Evolutionary conservation across 2,113 vertebrate genomes (phyloP), one percentile per base, ranked within the genome.

Genomic region (Lethenteron reissneri): DNA sequence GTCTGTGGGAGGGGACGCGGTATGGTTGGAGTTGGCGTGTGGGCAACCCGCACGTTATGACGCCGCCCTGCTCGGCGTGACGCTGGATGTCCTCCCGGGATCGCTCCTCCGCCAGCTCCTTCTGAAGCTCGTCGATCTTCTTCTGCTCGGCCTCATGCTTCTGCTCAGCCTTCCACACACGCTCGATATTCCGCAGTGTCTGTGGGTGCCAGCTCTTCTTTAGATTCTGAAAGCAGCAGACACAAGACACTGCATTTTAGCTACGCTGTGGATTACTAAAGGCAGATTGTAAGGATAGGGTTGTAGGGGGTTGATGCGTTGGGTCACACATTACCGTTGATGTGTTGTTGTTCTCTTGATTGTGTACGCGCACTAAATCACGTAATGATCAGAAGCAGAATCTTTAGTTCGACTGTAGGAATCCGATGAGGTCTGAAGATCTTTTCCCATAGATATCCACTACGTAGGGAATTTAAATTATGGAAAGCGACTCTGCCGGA

Each of bases 161-260:
- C 83, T 97, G 94, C 76, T 97, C 94, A 0, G 90, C 94, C 76
- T 97, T 97, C 94, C 92, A 97, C 71, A 97, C 94, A 3, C 94
- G 88, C 76, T 97, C 94, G 72, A 97, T 92, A 79, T 97, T 97
- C 76, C 92, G 90, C 76, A 97, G 83, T 9, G 92, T 97, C 80
- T 97, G 94, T 0, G 94, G 94, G 76, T 97, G 94, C 94, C 94
- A 97, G 81, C 94, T 97, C 80, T 97, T 97, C 81, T 97, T 97
- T 79, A 97, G 73, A 76, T 97, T 97, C 92, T 97, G 75, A 4
- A 14, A 64, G 4, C 69, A 70, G 8, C 12, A 0, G 9, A 62
- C 72, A 68, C 1, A 8, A 70, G 25, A 70, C 11, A 10, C 60
- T 17, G 9, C n/a, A 11, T 58, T 15, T 58, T 15, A 9, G 3